Evolutionary conservation across 2,888 invertebrate genomes (phyloP).

Genomic region (Spilarctia lutea): DNA sequence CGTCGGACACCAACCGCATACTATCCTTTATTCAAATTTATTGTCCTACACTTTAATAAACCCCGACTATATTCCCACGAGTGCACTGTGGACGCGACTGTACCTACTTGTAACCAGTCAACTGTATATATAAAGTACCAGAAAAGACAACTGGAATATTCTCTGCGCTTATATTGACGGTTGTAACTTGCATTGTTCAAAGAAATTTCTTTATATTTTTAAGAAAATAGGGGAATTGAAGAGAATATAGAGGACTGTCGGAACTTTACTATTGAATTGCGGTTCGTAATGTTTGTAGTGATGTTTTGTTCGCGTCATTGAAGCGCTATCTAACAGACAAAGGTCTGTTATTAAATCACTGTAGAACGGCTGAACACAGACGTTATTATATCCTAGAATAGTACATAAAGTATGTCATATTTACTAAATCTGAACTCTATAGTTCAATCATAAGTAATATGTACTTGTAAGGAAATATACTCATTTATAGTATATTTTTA

Average conservation of each 20-base stretch:
- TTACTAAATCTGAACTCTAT: too few species aligned
- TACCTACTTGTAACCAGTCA: constrained; percentile 53
- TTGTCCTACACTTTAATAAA: constrained; percentile 78
- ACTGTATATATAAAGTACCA: constrained; percentile 55
- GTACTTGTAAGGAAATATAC: too few species aligned
- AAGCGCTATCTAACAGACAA: not conserved
- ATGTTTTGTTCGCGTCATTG: not conserved
- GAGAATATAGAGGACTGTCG: not conserved
- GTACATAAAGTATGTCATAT: not conserved
- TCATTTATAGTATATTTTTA: too few species aligned
- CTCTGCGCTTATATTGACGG: not conserved
- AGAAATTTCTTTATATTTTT: not conserved
- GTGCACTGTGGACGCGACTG: constrained; percentile 63
- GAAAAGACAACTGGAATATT: constrained; percentile 10
- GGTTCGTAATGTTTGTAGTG: not conserved
- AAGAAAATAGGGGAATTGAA: not conserved
- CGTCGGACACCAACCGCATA: constrained; percentile 78
- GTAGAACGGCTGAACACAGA: not conserved
- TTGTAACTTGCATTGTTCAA: not conserved
- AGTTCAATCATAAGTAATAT: too few species aligned
- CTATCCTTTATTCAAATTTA: constrained; percentile 85
- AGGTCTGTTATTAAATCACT: not conserved
- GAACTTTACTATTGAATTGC: not conserved
- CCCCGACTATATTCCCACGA: constrained; percentile 63
- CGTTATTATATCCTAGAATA: not conserved